These are phyloP conservation scores for Diachasmimorpha longicaudata DNA, from an alignment of 1,140 invertebrate genomes.

Conservation along the genomic window DNA sequence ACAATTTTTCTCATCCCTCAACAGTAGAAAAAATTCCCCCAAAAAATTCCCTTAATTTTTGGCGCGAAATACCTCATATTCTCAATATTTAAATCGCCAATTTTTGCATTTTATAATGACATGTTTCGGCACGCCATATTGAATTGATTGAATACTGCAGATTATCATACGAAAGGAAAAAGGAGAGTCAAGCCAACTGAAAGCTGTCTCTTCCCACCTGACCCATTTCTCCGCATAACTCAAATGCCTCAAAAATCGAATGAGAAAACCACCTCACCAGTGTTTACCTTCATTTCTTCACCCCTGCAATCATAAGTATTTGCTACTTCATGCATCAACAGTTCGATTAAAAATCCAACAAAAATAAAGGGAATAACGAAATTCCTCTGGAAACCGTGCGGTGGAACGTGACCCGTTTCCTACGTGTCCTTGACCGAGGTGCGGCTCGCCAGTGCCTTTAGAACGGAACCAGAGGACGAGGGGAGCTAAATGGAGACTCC, in stretches of 20 bases:
- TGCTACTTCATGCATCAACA: not conserved
- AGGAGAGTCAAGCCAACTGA: not conserved
- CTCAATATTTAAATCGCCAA: no score
- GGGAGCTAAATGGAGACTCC: not conserved
- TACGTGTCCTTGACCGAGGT: conserved; percentile 55
- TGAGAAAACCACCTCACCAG: not conserved
- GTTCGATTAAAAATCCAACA: not conserved
- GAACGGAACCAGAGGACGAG: conserved; percentile 21
- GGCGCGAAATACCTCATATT: no score
- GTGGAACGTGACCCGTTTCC: conserved; percentile 42
- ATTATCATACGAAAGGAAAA: not conserved
- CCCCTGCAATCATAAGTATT: not conserved
- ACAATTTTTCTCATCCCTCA: no score
- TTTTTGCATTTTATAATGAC: no score
- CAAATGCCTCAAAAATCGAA: not conserved
- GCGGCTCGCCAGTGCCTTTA: conserved; percentile 21
- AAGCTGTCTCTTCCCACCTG: not conserved
- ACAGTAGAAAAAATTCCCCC: no score
- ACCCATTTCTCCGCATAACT: not conserved
- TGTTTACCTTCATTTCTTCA: not conserved
- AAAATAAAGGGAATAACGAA: not conserved
- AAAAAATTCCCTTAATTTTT: no score
- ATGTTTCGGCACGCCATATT: no score
- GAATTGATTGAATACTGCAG: not conserved
- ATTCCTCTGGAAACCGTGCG: conserved; percentile 20